Base-by-base conservation (phyloP, 2,113 vertebrate species). In the Lota lota region DNA sequence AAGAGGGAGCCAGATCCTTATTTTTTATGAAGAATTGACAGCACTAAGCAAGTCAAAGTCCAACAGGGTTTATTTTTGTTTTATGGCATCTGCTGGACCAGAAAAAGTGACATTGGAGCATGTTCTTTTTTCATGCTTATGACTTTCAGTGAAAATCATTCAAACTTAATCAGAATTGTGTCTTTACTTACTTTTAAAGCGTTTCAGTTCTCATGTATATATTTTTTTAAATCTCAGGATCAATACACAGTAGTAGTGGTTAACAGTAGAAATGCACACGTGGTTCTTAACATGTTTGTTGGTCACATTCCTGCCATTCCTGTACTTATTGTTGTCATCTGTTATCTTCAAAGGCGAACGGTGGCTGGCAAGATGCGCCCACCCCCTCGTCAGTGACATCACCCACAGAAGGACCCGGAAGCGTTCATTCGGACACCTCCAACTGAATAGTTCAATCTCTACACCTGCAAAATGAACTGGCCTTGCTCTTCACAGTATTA, bases 341-440 rank as follows among this genome's bases (percentile, higher is more conserved):
- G 58, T 70, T 47, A 12, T 79, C 60, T 66, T 33, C 20, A 61
- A 90, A 99, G 97, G 95, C 96, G 92, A 99, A 99, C 84, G 97
- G 97, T 86, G 96, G 96, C 89, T 99, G 97, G 96, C 97, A 98
- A 91, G 97, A 99, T 85, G 96, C 96, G 89, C 95, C 97, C 74
- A 99, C 97, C 92, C 97, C 97, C 76, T 99, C 97, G 69, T 99
- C 97, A 85, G 96, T 99, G 93, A 99, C 96, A 91, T 99, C 97
- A 88, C 97, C 97, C 89, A 99, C 97, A 92, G 97, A 99, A 98
- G 97, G 97, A 93, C 97, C 97, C 77, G 97, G 97, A 89, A 99
- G 97, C 74, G 97, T 98, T 87, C 97, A 99, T 93, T 99, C 97
- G 88, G 97, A 99, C 92, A 99, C 97, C 91, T 99, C 97, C 94